Conservation (phyloP, 2,888 invertebrate genomes). For the Heliothis peltigera region DNA sequence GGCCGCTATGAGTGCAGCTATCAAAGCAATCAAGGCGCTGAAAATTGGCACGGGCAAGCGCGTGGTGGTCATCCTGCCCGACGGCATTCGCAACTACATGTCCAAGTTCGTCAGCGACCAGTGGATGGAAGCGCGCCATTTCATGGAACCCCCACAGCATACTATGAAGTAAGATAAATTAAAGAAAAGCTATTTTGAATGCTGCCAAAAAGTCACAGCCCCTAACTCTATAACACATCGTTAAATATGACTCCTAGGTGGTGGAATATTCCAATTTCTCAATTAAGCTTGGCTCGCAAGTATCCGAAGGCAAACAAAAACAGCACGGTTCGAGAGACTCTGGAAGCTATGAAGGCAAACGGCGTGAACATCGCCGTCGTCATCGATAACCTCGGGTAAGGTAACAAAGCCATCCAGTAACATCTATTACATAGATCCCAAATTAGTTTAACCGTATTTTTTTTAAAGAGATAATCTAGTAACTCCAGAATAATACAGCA, state of each 20-base stretch:
- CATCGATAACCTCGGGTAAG: slow-evolving; percentile 75
- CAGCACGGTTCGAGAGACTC: slow-evolving; percentile 90
- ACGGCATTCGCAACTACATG: slow-evolving; percentile 98
- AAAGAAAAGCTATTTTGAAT: no score
- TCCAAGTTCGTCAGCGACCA: slow-evolving; percentile 97
- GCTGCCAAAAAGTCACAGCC: no score
- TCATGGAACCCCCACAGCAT: slow-evolving; percentile 67
- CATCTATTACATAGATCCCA: background rate
- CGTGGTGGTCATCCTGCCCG: slow-evolving; percentile 95
- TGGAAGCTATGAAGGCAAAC: slow-evolving; percentile 88
- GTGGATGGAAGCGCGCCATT: slow-evolving; percentile 93
- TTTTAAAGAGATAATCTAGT: background rate
- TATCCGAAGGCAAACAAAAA: slow-evolving; percentile 85
- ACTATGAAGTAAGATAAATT: slow-evolving; percentile 76
- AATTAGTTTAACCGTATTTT: background rate
- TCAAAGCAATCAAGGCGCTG: slow-evolving; percentile 87
- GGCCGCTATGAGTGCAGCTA: slow-evolving; percentile 91
- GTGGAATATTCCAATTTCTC: slow-evolving; percentile 57
- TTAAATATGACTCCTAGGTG: background rate
- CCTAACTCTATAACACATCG: no score
- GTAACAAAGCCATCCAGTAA: background rate
- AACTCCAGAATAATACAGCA: background rate
- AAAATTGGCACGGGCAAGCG: slow-evolving; percentile 92
- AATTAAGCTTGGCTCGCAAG: slow-evolving; percentile 59
- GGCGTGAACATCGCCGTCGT: slow-evolving; percentile 63